Evolutionary conservation across 2,888 invertebrate species (phyloP).

Genomic region (Capitulum mitella): DNA sequence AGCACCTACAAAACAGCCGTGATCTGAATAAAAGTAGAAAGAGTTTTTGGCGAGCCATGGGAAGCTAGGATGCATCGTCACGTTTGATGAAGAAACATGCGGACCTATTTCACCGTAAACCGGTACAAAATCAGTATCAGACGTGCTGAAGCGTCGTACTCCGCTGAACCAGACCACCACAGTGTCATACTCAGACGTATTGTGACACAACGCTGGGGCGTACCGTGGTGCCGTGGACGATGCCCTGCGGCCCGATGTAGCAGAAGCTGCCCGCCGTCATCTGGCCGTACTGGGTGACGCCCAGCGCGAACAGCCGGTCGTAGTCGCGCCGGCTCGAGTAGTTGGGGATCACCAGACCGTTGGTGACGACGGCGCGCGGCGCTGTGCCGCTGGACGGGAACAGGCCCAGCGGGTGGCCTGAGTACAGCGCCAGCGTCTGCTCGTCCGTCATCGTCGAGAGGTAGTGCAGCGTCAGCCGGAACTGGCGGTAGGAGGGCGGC

Average conservation of each 20-base stretch:
- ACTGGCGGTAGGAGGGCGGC: conserved; percentile 43
- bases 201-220: conserved; percentile 36
- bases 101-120: too few relatives aligned
- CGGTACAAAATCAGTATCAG: too few relatives aligned
- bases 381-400: conserved; percentile 47
- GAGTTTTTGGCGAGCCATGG: too few relatives aligned
- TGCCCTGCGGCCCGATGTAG: conserved; percentile 59
- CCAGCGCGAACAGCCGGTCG: conserved; percentile 54
- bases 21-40: too few relatives aligned
- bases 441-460: conserved; percentile 49
- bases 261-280: conserved; percentile 59
- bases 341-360: conserved; percentile 58
- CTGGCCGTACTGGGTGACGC: conserved; percentile 54
- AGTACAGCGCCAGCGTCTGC: conserved; percentile 54
- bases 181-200: too few relatives aligned
- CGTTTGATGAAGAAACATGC: too few relatives aligned
- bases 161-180: too few relatives aligned
- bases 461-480: conserved; percentile 52
- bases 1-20: too few relatives aligned
- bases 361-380: conserved; percentile 54
- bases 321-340: conserved; percentile 51
- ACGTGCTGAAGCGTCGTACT: too few relatives aligned
- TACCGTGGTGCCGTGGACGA: conserved; percentile 58
- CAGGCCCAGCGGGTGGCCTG: conserved; percentile 55
- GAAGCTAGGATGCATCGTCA: too few relatives aligned